Evolutionary conservation across 2,797 vertebrate species (phyloP), one percentile per base, ranked within the genome.

Genomic region (Pagetopsis macropterus): DNA sequence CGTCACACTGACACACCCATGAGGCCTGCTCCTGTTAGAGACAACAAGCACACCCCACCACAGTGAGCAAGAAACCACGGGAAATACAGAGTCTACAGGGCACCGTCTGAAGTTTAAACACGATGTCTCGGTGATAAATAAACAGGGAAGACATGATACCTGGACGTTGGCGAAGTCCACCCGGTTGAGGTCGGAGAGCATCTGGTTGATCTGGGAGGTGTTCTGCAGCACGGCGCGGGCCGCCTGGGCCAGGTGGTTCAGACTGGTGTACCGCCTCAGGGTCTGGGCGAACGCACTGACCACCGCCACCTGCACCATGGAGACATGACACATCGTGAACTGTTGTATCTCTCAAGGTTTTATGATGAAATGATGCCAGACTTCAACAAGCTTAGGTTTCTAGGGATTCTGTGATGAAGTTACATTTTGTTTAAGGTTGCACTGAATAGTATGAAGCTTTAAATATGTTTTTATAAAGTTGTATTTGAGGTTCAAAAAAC

Each of bases 1-100:
- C 98, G 14, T 99, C 98, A 0, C 98, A 99, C 94, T 99, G 98
- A 90, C 98, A 99, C 79, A 99, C 98, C 98, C 98, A 99, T 0
- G 97, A 99, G 12, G 98, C 98, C 91, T 99, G 98, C 81, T 99
- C 98, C 98, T 99, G 94, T 77, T 66, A n/a, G 0, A 58, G 11
- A 21, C 45, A 76, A 0, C 82, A 61, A 51, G 81, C 62, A 0
- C 74, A 19, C 63, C 51, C 71, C 21, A 54, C 46, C 64, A 31
- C 23, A 62, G 48, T 76, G 31, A 84, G 64, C 21, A 10, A 14
- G 9, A 46, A 48, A 13, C 13, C 41, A 44, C 16, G 10, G 54
- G 49, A 37, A 31, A 16, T 33, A 51, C 11, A 41, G 13, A 7
- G 37, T 4, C 0, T 3, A 51, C 1, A 17, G 2, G 0, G 60